phyloP scores from a whole-genome alignment of 2,797 vertebrate genomes.

The Rousettus madagascariensis region DNA sequence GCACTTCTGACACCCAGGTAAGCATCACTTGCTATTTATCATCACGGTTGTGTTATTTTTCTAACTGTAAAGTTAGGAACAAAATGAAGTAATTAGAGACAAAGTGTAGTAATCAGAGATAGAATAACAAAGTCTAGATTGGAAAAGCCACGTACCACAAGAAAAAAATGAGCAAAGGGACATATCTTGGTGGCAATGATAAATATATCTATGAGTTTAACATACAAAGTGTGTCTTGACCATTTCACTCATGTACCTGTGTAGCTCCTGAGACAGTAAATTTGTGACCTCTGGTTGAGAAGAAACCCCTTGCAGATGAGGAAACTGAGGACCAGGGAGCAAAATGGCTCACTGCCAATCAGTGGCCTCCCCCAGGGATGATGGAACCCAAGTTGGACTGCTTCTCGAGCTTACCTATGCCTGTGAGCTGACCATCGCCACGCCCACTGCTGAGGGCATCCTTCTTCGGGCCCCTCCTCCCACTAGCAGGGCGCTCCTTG shows the following conservation, averaged over 20 bases:
- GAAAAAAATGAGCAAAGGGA: neutral
- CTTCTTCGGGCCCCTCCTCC: slow-evolving; percentile 84
- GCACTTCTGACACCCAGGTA: neutral
- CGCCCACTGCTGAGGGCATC: neutral
- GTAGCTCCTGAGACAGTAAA: neutral
- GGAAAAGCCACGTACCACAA: neutral
- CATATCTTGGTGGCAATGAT: neutral
- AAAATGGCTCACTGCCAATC: neutral
- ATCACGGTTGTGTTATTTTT: neutral
- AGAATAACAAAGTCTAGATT: neutral
- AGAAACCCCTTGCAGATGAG: neutral
- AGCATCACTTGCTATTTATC: neutral
- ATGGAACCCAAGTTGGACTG: neutral
- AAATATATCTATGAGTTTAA: neutral
- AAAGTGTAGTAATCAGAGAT: neutral
- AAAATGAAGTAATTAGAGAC: neutral
- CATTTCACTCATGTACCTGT: neutral
- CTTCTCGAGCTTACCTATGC: slow-evolving; percentile 82
- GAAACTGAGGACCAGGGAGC: neutral
- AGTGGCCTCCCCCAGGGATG: too few species aligned
- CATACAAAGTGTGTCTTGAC: neutral
- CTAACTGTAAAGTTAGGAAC: neutral
- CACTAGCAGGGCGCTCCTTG: slow-evolving; percentile 86
- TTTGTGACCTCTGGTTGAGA: neutral
- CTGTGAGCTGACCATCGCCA: slow-evolving; percentile 22